These are phyloP conservation scores for Pollenia labialis DNA, from an alignment of 2,888 invertebrate species.

Conservation along the genomic window DNA sequence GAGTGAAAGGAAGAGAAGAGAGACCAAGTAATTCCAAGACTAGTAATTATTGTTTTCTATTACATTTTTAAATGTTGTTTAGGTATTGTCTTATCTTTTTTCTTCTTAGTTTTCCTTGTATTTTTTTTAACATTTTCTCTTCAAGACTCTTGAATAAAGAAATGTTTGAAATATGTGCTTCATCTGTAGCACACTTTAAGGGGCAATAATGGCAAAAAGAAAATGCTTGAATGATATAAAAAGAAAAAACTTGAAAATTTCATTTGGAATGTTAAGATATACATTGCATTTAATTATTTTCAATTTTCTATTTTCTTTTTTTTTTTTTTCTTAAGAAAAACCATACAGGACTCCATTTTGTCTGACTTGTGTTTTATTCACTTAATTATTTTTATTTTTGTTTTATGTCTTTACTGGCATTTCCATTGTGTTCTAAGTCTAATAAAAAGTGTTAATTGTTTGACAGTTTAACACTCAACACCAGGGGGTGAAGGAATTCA, in stretches of 20 bases:
- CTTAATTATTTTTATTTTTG: constrained; percentile 47
- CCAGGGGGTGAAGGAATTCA: constrained; percentile 14
- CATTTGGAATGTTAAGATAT: constrained; percentile 56
- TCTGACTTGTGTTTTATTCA: constrained; percentile 39
- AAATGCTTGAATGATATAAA: constrained; percentile 10
- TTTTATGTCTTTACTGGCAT: neutral
- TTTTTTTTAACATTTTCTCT: constrained; percentile 22
- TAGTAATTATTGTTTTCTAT: constrained; percentile 65
- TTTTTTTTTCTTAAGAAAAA: constrained; percentile 30
- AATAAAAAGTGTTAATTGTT: constrained; percentile 51
- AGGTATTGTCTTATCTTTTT: neutral
- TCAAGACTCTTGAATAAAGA: constrained; percentile 12
- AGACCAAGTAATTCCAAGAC: constrained; percentile 8
- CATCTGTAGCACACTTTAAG: constrained; percentile 49
- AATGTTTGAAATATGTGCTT: constrained; percentile 49
- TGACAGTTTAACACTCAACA: constrained; percentile 9
- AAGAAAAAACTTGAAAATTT: constrained; percentile 35
- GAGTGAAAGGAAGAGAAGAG: neutral
- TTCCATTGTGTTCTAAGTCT: constrained; percentile 2
- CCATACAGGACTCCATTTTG: constrained; percentile 35
- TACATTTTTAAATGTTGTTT: constrained; percentile 34
- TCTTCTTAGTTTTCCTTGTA: neutral
- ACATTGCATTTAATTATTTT: constrained; percentile 71
- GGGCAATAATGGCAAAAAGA: constrained; percentile 29
- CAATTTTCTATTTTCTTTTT: constrained; percentile 51